Conservation (phyloP, 2,113 vertebrate genomes). For the Mystacornis crossleyi region DNA sequence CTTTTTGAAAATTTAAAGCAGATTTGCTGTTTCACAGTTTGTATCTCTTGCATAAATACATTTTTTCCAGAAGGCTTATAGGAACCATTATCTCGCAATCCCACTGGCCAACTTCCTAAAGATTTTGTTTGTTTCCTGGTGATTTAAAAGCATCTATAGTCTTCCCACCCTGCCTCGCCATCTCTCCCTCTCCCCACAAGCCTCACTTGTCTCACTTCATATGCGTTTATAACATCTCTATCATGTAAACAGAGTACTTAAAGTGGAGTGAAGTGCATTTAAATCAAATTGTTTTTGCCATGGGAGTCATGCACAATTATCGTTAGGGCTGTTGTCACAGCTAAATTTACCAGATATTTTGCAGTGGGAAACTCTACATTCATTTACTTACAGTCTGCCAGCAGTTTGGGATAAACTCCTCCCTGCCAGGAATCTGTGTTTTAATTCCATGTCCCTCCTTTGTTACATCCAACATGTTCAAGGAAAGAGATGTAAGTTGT, state of each 20-base stretch:
- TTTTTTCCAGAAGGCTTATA: background rate
- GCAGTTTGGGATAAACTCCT: background rate
- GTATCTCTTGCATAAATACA: slow-evolving; percentile 11
- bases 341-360: background rate
- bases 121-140: background rate
- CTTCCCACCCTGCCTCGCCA: background rate
- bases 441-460: background rate
- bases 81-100: background rate
- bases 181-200: background rate
- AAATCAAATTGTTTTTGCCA: background rate
- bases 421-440: background rate
- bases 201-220: background rate
- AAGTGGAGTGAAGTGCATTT: background rate
- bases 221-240: background rate
- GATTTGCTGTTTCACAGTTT: background rate
- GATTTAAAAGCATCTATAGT: background rate
- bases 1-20: slow-evolving; percentile 12
- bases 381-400: background rate
- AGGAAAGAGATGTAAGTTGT: background rate
- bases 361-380: background rate
- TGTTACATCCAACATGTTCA: background rate
- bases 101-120: background rate
- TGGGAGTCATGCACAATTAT: background rate
- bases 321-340: background rate
- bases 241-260: background rate